Base-by-base conservation (phyloP, 1,140 invertebrate species). In the Drosophila bocqueti region DNA sequence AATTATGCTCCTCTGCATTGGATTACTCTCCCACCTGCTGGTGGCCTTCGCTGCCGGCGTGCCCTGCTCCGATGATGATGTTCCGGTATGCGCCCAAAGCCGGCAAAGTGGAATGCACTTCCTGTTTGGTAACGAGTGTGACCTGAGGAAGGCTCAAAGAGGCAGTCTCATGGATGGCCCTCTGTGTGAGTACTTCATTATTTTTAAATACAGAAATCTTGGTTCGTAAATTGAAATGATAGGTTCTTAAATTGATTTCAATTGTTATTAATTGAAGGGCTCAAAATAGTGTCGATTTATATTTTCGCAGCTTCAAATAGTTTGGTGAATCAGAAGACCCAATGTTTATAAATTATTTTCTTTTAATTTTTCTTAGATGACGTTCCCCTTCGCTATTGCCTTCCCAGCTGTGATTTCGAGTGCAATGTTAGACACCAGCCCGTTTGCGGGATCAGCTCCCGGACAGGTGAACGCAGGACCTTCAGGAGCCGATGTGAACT, bases 401-500 rank as follows among this genome's bases (percentile, higher is more conserved):
- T 90, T 38, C 85, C 85, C n/a, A 71, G 5, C 31, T 90, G 85
- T 42, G 79, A 91, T 0, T 85, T 90, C 8, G 71, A 71, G 11
- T 90, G 85, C 40, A 50, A 31, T 3, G 26, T 29, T 0, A 31
- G 26, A 6, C 40, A 50, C 9, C 64, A 79, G 42, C 75, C 91
- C 7, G 77, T 90, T 29, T 92, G 91, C 34, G 91, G 79, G 0
- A 38, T 76, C 5, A 91, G 76, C 55, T 54, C 77, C 2, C 38
- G 24, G 16, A 65, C 54, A 2, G 67, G 69, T 2, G 65, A 76
- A 43, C 76, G 79, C 2, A 66, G 47, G 42, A 73, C 67, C 13
- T 92, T 92, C 36, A 61, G 59, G n/a, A 92, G 67, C 36, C 77
- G 69, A 15, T 92, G 91, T 46, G 84, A 89, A 31, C 59, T 92